Evolutionary conservation across 2,797 vertebrate genomes (phyloP), one percentile per base, ranked within the genome.

Genomic region (Xiphophorus birchmanni): DNA sequence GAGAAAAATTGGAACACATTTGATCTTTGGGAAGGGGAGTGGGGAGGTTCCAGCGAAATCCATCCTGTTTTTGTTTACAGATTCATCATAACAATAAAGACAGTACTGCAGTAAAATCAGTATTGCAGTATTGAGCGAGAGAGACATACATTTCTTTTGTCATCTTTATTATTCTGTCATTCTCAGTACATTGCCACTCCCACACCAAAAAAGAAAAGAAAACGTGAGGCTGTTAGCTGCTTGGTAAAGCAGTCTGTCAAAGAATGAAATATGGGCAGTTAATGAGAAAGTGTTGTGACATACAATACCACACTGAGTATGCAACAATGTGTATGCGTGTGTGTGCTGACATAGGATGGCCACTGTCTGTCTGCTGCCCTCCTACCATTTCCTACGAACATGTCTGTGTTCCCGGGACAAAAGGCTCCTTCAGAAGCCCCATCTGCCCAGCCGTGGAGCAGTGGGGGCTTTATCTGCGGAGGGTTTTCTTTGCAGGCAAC

Each of bases 281-380:
- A 89, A 91, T 90, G 86, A 76, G 84, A 90, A 90, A 90, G 85
- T 89, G 89, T 93, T 93, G 85, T 92, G 89, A 92, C 92, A 93
- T 87, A 86, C 76, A 84, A 89, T 86, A 84, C 84, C 73, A 71
- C 76, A 75, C 74, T 79, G 82, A 86, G 75, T 81, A 88, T 88
- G 88, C 79, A 80, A 80, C 79, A 79, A 23, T 87, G 81, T 84
- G 77, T 79, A 58, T 87, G 80, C 83, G 78, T 82, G 85, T 77
- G 74, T 50, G 79, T 89, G 89, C 89, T 92, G 92, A 91, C 87
- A 93, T 75, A 91, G 89, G 89, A 88, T 8, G 74, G 75, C 84
- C 90, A 89, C 86, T 91, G 91, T 93, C 91, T 88, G 88, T 86
- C 90, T 82, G 82, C 81, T 80, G 82, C 87, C 90, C 88, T 93